Conservation (phyloP, 2,113 vertebrate genomes). For the Sarotherodon lohbergeri region DNA sequence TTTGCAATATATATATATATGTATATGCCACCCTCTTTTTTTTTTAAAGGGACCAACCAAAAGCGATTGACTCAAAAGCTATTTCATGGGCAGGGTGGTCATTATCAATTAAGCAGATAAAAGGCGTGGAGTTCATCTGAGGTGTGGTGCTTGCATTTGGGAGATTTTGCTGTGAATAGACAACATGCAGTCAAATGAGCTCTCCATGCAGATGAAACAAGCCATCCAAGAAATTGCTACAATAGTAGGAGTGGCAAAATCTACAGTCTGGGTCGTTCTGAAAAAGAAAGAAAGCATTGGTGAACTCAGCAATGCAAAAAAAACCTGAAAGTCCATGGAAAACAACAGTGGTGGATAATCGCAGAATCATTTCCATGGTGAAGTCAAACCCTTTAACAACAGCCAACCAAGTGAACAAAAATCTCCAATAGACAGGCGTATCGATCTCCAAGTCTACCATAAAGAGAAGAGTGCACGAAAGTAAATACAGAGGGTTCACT, state of each 20-base stretch:
- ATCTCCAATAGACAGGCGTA: neutral
- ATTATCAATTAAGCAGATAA: neutral
- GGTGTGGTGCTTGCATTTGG: neutral
- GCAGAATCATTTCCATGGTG: neutral
- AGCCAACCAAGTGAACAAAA: neutral
- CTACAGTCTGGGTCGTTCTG: neutral
- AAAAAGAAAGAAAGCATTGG: neutral
- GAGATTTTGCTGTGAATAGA: neutral
- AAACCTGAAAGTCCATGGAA: neutral
- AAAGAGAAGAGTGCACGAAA: neutral
- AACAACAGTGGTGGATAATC: neutral
- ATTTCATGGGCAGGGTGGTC: neutral
- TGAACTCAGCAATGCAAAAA: neutral
- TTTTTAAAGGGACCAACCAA: neutral
- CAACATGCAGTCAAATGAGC: neutral
- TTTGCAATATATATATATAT: neutral
- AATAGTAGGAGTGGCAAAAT: neutral
- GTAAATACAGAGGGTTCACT: neutral
- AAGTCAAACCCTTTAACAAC: neutral
- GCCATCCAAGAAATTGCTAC: neutral
- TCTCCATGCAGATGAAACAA: neutral
- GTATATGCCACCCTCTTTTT: neutral
- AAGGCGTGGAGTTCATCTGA: neutral
- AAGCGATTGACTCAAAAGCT: neutral
- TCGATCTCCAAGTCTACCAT: neutral